A percentile compares a stretch with the other conserved stretches of the same genome.
phyloP scores from a whole-genome alignment of 2,113 vertebrate genomes.

The Pogonocichla stellata region DNA sequence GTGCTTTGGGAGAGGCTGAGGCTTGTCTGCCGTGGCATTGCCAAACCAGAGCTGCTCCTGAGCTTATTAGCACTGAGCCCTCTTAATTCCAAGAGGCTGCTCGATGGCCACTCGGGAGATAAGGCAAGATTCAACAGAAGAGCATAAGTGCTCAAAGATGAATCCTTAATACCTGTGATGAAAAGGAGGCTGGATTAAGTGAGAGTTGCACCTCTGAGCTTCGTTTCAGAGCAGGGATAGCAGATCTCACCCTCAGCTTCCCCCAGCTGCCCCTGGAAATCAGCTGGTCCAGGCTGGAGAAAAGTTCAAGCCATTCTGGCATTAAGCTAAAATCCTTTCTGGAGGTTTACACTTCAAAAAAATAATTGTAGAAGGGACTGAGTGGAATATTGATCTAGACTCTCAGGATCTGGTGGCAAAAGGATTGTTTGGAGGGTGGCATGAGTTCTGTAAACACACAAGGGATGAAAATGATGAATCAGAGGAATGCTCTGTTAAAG shows the following conservation, averaged over 20 bases:
- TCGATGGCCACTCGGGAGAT: not conserved
- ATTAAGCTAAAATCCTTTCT: not conserved
- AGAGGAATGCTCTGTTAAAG: not conserved
- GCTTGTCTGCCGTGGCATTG: not conserved
- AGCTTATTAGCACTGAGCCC: not conserved
- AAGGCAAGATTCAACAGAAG: slow-evolving; percentile 30
- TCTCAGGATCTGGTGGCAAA: not conserved
- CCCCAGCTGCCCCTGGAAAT: not conserved
- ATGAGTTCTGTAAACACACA: not conserved
- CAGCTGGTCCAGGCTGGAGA: not conserved
- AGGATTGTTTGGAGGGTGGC: not conserved
- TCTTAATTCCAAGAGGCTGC: slow-evolving; percentile 37
- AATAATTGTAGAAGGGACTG: not conserved
- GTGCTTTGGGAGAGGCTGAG: not conserved
- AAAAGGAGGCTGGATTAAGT: not conserved
- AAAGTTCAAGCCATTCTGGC: not conserved
- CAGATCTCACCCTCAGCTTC: not conserved
- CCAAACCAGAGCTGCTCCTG: not conserved
- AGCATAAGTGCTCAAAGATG: not conserved
- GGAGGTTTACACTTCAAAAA: not conserved
- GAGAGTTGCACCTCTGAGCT: not conserved
- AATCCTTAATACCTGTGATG: slow-evolving; percentile 10
- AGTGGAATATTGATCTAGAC: not conserved
- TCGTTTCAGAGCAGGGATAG: not conserved
- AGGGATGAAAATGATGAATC: not conserved